Evolutionary conservation across 2,888 invertebrate genomes (phyloP), one percentile per base, ranked within the genome.

Genomic region (Hololepta plana): DNA sequence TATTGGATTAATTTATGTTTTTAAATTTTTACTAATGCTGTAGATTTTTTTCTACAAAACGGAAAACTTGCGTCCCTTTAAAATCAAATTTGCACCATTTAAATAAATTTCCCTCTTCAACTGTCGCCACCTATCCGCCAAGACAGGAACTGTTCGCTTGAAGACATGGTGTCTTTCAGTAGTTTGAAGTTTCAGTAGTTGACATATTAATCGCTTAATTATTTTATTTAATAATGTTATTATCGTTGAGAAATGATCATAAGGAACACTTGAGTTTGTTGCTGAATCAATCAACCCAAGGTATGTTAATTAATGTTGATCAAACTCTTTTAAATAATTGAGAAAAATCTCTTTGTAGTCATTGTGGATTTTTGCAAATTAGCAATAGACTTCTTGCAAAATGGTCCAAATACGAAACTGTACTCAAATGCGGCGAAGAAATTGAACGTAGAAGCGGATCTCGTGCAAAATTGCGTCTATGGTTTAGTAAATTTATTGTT

Each of bases 401-500:
- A 71, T 53, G 75, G 75, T 9, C 58, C 63, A 11, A 72, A 73
- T 49, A 41, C 54, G 8, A 72, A 70, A 46, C 56, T 70, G 30
- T 71, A 68, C 40, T 53, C 47, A 23, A 57, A 64, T 29, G 72
- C 72, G 30, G 68, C 74, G 29, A 67, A 70, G 41, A 74, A 71
- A 45, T 46, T 75, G 21, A 51, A 62, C 28, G 60, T 68, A 8
- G 54, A 64, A 16, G 32, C 59, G 6, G 53, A 59, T 33, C 46
- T 51, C 23, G 62, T 75, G 13, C 65, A 67, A 45, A 68, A 68
- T 46, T 60, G 73, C 20, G 63, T 81, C 8, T 71, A 76, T 53
- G 76, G 73, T 11, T 50, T 82, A 27, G 64, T 77, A n/a, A 71
- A 76, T 47, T 57, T 81, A 24, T 55, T 81, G 24, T 54, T 77